Evolutionary conservation across 1,140 invertebrate genomes (phyloP).

Genomic region (Drosophila athabasca): DNA sequence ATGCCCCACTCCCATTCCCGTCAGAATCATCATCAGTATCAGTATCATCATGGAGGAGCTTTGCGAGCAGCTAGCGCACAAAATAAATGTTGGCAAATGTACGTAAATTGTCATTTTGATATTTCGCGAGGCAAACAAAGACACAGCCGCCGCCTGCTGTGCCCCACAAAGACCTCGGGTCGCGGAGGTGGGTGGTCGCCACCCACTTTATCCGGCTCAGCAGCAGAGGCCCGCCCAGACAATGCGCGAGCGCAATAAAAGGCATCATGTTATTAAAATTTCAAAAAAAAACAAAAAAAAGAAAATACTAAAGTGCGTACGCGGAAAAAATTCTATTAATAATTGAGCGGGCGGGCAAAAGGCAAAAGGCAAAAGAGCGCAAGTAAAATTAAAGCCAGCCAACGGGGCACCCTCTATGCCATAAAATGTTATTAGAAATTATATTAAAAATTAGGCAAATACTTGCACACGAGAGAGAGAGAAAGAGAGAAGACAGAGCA

Average conservation of each 20-base stretch:
- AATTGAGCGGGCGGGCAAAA: constrained; percentile 67
- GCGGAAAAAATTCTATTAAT: constrained; percentile 76
- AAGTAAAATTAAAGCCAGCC: constrained; percentile 64
- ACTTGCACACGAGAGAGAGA: neutral
- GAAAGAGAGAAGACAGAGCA: too few species aligned
- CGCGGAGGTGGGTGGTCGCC: neutral
- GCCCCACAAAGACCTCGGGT: constrained; percentile 9
- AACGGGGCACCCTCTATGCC: constrained; percentile 26
- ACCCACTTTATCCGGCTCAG: neutral
- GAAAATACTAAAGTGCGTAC: constrained; percentile 72
- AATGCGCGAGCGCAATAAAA: constrained; percentile 72
- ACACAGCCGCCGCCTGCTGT: constrained; percentile 55
- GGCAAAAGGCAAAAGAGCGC: neutral
- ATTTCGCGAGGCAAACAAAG: constrained; percentile 70
- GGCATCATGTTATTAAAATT: constrained; percentile 80
- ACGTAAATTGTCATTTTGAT: constrained; percentile 80
- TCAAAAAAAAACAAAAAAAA: constrained; percentile 39
- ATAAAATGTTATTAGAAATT: constrained; percentile 74
- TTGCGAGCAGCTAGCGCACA: constrained; percentile 31
- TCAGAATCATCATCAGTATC: constrained; percentile 20
- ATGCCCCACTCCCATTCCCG: neutral
- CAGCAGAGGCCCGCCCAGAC: constrained; percentile 34
- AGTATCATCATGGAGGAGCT: constrained; percentile 1
- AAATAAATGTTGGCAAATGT: constrained; percentile 73
- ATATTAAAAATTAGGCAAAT: constrained; percentile 75